Evolutionary conservation across 2,113 vertebrate genomes (phyloP).

Genomic region (Agelaius phoeniceus): DNA sequence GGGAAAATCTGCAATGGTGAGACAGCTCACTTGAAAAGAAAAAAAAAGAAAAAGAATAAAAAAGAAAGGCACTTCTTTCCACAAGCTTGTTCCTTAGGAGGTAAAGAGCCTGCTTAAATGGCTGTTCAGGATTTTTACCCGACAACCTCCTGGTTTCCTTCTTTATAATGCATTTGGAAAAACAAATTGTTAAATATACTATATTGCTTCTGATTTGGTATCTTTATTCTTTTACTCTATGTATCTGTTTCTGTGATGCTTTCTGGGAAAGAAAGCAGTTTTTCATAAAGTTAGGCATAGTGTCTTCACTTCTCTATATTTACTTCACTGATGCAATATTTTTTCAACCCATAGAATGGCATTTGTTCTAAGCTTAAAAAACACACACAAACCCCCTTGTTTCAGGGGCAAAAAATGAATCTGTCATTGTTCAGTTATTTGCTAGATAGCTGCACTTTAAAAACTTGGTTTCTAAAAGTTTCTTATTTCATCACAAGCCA

Average conservation of each 20-base stretch:
- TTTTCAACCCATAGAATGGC: neutral
- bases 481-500: constrained; percentile 58
- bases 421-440: neutral
- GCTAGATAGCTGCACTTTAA: neutral
- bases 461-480: neutral
- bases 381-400: neutral
- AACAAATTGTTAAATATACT: constrained; percentile 25
- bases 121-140: neutral
- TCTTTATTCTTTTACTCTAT: constrained; percentile 4
- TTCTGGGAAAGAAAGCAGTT: constrained; percentile 25
- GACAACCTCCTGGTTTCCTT: constrained; percentile 7
- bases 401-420: neutral
- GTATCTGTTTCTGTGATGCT: constrained; percentile 1
- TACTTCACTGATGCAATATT: constrained; percentile 13
- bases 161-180: constrained; percentile 39
- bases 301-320: neutral
- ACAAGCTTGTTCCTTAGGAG: constrained; percentile 19
- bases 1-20: constrained; percentile 74
- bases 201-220: neutral
- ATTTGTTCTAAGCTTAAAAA: neutral
- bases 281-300: neutral
- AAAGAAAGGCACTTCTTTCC: neutral
- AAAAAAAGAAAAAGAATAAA: constrained; percentile 19
- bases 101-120: constrained; percentile 20
- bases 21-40: constrained; percentile 66